phyloP scores from a whole-genome alignment of 1,140 invertebrate genomes.

The Zaprionus vittiger region DNA sequence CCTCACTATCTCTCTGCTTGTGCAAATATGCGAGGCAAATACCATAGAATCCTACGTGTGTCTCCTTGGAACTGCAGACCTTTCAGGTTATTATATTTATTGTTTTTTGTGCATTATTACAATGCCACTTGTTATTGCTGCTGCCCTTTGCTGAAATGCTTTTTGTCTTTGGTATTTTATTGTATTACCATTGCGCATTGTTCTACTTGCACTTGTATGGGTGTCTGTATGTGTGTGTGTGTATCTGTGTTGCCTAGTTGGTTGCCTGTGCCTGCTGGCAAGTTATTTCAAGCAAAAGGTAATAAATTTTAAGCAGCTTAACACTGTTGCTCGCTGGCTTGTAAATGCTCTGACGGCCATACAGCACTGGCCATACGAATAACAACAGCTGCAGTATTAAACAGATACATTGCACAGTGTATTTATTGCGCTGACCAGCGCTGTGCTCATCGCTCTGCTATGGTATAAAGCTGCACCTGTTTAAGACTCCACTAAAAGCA shows the following conservation, averaged over 20 bases:
- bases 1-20: constrained; percentile 7
- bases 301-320: constrained; percentile 84
- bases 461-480: constrained; percentile 61
- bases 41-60: constrained; percentile 17
- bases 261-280: constrained; percentile 48
- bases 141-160: constrained; percentile 57
- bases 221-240: constrained; percentile 47
- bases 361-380: constrained; percentile 51
- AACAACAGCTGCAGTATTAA: constrained; percentile 25
- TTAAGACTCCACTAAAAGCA: constrained; percentile 74
- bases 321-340: constrained; percentile 82
- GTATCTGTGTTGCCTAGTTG: constrained; percentile 52
- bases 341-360: constrained; percentile 61
- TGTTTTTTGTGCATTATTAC: constrained; percentile 58
- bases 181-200: constrained; percentile 71
- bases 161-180: constrained; percentile 70
- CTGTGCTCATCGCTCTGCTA: constrained; percentile 30
- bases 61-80: constrained; percentile 43
- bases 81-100: constrained; percentile 54
- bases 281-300: constrained; percentile 83
- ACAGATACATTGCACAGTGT: constrained; percentile 20
- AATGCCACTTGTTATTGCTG: constrained; percentile 57
- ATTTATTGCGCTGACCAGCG: constrained; percentile 20
- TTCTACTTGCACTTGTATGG: constrained; percentile 46
- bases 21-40: constrained; percentile 46